Base-by-base conservation (phyloP, 2,113 vertebrate genomes). In the Microcebus murinus region DNA sequence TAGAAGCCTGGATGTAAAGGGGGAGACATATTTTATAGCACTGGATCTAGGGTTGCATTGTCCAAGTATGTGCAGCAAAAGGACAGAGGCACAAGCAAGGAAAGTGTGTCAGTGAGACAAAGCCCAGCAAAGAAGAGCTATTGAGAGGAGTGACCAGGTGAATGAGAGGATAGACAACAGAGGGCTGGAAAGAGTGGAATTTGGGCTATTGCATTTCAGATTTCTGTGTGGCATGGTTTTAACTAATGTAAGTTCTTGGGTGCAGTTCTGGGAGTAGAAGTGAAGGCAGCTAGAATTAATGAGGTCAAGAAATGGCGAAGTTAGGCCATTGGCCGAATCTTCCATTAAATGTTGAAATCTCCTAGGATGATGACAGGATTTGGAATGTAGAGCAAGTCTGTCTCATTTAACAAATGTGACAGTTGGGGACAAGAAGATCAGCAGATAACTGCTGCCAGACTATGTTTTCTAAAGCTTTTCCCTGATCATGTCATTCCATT, bases 401-500 rank as follows among this genome's bases (percentile, higher is more conserved):
- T 48, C 77, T 94, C 85, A 36, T 39, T 84, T 67, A 63, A 71
- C 31, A 91, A 77, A n/a, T 67, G 42, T 36, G 45, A 93, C 1
- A 17, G 10, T 9, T 61, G 65, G 13, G 36, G 71, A 74, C 23
- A 21, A 89, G 29, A 55, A 87, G 59, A 7, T 92, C 70, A 85
- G 50, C 8, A 55, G n/a, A 74, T 88, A 70, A 71, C 63, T 89
- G 67, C 50, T 96, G 39, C 71, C 80, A 87, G 79, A 59, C 8
- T 27, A 7, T 63, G 93, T 95, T 48, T 31, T 81, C 55, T 71
- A 20, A 93, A 94, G n/a, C 61, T 34, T 91, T 91, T 77, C 31
- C 82, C 61, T 95, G 81, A 94, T 93, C n/a, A 15, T 74, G 48
- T 91, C 45, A 83, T 77, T 45, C 57, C 67, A 10, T 76, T 91